Evolutionary conservation across 2,113 vertebrate species (phyloP), one percentile per base, ranked within the genome.

Genomic region (Nothobranchius kuhntae): DNA sequence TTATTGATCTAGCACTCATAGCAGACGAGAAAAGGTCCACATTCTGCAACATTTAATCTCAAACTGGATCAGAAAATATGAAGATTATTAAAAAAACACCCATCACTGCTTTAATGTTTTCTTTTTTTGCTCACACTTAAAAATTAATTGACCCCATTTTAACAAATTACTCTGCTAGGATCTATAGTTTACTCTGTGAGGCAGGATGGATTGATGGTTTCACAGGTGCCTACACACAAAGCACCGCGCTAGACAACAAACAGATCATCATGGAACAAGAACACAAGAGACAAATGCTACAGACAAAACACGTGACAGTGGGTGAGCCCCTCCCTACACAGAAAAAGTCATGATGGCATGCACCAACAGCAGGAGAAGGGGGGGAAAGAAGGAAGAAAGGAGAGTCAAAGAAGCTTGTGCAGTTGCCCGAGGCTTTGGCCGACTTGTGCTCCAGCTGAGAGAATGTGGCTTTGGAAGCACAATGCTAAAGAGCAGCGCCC

Each of bases 361-460:
- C 93, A 93, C 89, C 86, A 88, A 92, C 85, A 91, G 92, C 91
- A 93, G 87, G 87, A 51, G 75, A 75, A 86, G 70, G 79, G 72
- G 70, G n/a, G 48, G 3, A 70, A 78, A 70, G 65, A 74, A 82
- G 74, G 62, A 86, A 89, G 92, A 92, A 92, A 94, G 92, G 92
- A 92, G 91, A 94, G 92, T 92, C 91, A 92, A 92, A 88, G 87
- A 93, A 93, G 92, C 92, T 87, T 93, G 92, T 92, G 92, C 91
- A 91, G 91, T 93, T 94, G 93, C 92, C 92, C 85, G 92, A 92
- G 91, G 93, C 91, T 87, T 89, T 90, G 92, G 91, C 90, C 82
- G 82, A 88, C 83, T 86, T 87, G 86, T 83, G 89, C 86, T 91
- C 86, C 89, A 87, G 83, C 91, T 89, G 90, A 86, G 83, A 87